Percentiles rank a stretch among this genome's conserved stretches.
Evolutionary conservation across 37 sponge, comb jelly and placozoan species (phyloP).

Genomic region (Aplysina aerophoba): DNA sequence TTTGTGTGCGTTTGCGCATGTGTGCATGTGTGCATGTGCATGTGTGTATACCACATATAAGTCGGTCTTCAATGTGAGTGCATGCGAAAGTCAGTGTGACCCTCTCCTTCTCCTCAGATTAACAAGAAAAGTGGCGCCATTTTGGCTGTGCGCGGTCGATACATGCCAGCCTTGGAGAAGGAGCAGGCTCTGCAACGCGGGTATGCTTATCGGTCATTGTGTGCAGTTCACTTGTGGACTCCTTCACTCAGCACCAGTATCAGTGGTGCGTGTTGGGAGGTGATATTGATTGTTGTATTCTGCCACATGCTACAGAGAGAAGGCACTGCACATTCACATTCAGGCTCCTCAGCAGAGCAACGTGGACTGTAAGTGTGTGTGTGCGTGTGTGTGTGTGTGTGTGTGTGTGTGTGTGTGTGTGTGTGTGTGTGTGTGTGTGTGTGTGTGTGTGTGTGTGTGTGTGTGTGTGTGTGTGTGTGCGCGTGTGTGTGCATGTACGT

Average conservation of each 20-base stretch:
- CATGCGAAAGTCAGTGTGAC: background rate
- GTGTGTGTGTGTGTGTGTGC: constrained; percentile 37
- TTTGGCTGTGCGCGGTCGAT: constrained; percentile 62
- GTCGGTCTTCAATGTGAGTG: background rate
- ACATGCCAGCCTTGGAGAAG: constrained; percentile 66
- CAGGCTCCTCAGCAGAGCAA: constrained; percentile 37
- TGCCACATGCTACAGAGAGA: constrained; percentile 3
- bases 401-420: constrained; percentile 18
- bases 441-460: background rate
- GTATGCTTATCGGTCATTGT: background rate
- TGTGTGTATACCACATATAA: background rate
- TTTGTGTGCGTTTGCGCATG: too few relatives aligned
- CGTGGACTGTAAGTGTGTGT: constrained; percentile 41
- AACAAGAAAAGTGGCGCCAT: constrained; percentile 65
- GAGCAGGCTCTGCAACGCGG: background rate
- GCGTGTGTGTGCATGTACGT: constrained; percentile 29
- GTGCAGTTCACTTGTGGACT: background rate
- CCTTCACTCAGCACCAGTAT: background rate
- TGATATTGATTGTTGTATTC: background rate
- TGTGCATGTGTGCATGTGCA: too few relatives aligned
- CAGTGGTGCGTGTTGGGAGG: too few relatives aligned
- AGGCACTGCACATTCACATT: constrained; percentile 41
- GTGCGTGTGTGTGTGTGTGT: background rate
- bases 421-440: constrained; percentile 12
- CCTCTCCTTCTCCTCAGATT: constrained; percentile 15